Base-by-base conservation (phyloP, 2,113 vertebrate species). In the Boleophthalmus pectinirostris region DNA sequence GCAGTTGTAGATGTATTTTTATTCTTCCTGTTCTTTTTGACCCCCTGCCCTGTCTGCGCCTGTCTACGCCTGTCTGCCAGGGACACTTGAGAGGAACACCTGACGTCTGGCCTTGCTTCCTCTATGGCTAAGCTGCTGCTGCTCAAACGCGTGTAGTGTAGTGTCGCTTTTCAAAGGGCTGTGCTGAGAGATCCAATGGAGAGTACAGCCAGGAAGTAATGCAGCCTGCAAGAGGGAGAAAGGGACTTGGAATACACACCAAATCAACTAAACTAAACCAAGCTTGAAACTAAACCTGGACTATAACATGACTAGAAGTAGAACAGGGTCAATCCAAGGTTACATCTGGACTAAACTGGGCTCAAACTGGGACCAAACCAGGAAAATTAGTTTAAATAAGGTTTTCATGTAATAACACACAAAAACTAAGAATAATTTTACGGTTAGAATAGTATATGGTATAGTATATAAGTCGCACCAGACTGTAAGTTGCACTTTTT, bases 31-130 rank as follows among this genome's bases (percentile, higher is more conserved):
- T 10, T 63, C 0, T 63, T 35, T 38, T 35, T 38, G 60, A 63
- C 60, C 5, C 60, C 10, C 60, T 35, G 60, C n/a, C 60, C 29
- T 35, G 29, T 63, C 60, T 63, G 33, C 33, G 18, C 60, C 60
- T n/a, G n/a, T n/a, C n/a, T n/a, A n/a, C 29, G 4, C 2, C 7
- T 38, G 25, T 63, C 16, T 25, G 5, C 16, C 9, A 14, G 29
- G 60, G 29, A 63, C 60, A 63, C 60, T 63, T 63, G 25, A 61
- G 16, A 10, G 15, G 15, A 63, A 15, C 60, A 38, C 58, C 58
- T 61, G 58, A 61, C 58, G 58, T 61, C 58, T 18, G 6, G 25
- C 6, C 16, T 25, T 3, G 25, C 25, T 61, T 60, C 25, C n/a
- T 33, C 58, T 61, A 16, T 10, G 38, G 38, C 7, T 43, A 43